Evolutionary conservation across 1,140 invertebrate species (phyloP).

Genomic region (Theocolax elegans): DNA sequence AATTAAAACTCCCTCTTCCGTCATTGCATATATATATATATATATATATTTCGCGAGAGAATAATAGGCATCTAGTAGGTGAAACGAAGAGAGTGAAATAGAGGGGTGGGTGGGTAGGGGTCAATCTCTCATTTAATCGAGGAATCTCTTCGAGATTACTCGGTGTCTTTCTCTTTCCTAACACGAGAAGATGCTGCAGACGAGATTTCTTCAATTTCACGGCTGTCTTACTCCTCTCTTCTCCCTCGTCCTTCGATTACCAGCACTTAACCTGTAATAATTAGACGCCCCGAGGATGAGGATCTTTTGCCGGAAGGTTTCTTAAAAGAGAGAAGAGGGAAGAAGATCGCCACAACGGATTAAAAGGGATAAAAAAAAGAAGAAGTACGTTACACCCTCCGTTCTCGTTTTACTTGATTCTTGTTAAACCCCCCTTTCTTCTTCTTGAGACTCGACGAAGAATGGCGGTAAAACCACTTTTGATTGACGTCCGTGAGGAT

Average conservation of each 20-base stretch:
- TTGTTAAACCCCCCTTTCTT: neutral
- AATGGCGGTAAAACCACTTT: neutral
- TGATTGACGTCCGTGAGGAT: neutral
- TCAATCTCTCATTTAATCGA: slow-evolving; percentile 42
- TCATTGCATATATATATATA: neutral
- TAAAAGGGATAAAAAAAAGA: slow-evolving; percentile 29
- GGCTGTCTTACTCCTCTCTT: slow-evolving; percentile 35
- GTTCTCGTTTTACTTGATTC: neutral
- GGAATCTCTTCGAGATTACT: slow-evolving; percentile 25
- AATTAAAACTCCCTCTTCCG: slow-evolving; percentile 31
- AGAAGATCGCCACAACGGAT: neutral
- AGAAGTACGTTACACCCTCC: neutral
- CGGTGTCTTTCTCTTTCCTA: slow-evolving; percentile 42
- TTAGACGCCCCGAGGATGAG: slow-evolving; percentile 36
- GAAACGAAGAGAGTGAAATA: slow-evolving; percentile 7
- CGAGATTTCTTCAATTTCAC: slow-evolving; percentile 43
- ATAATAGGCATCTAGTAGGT: neutral
- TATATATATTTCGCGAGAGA: neutral
- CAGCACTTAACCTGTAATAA: slow-evolving; percentile 41
- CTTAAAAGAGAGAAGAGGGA: neutral
- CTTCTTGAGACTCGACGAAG: neutral
- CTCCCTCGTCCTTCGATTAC: slow-evolving; percentile 41
- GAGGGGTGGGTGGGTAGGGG: slow-evolving; percentile 35
- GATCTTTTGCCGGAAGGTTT: slow-evolving; percentile 15
- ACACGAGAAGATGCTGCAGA: no score